Conservation (phyloP, 2,888 invertebrate species). For the Aphidius colemani region DNA sequence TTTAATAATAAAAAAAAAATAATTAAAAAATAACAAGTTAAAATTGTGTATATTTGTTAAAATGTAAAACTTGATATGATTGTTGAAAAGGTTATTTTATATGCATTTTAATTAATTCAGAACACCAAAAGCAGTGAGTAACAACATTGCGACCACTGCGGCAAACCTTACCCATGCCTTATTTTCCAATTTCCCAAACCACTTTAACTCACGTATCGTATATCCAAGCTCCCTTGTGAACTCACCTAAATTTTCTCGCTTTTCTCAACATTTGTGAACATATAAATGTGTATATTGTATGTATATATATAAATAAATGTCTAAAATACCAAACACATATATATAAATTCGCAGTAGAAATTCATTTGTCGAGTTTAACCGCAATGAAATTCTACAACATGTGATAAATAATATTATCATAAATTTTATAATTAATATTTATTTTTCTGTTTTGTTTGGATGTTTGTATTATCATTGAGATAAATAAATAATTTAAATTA, state of each 20-base stretch:
- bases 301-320: neutral
- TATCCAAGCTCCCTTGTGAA: conserved; percentile 19
- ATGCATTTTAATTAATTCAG: conserved; percentile 53
- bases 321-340: too few relatives aligned
- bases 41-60: conserved; percentile 10
- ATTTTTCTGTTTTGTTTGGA: too few relatives aligned
- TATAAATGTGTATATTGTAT: neutral
- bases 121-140: conserved; percentile 43
- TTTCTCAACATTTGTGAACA: conserved; percentile 8
- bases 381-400: too few relatives aligned
- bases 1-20: too few relatives aligned
- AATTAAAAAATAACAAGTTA: neutral
- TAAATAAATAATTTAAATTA: too few relatives aligned
- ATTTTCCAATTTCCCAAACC: conserved; percentile 30
- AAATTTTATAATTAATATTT: too few relatives aligned
- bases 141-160: conserved; percentile 36
- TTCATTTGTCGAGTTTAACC: too few relatives aligned
- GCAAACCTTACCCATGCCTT: conserved; percentile 18
- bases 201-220: conserved; percentile 39
- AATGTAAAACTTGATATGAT: conserved; percentile 1
- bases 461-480: too few relatives aligned
- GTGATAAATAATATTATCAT: too few relatives aligned
- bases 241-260: conserved; percentile 22
- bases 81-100: conserved; percentile 43
- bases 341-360: too few relatives aligned